Base-by-base conservation (phyloP, 2,797 vertebrate genomes). In the Pachyuromys duprasi region DNA sequence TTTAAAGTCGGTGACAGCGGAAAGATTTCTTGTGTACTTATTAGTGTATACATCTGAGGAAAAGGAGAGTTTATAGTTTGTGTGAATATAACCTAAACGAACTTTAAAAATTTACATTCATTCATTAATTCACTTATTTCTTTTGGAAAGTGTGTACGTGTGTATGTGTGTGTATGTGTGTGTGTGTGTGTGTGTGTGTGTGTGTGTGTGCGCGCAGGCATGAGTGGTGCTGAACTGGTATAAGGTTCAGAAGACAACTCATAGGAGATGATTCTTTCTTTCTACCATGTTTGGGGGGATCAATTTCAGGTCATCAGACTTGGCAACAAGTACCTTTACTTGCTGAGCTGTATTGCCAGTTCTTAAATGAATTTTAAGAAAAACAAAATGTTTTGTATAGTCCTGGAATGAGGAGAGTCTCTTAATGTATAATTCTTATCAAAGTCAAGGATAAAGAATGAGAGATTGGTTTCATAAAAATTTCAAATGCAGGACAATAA, bases 401-500 rank as follows among this genome's bases (percentile, higher is more conserved):
- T 87, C 49, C 31, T 92, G 22, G 20, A 94, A 83, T 15, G 1
- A 24, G 28, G 2, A 76, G 62, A 49, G 5, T 63, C 20, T 94
- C 92, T 92, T 74, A 95, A 92, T 11, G 12, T 28, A 81, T n/a
- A 76, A 93, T 65, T 89, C 15, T 63, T 36, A 82, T 39, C 33
- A 93, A 65, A 12, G 17, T 39, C 36, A 93, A 65, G 12, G 17
- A 91, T 94, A 95, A 93, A 75, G 33, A 95, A 12, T 62, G 20
- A 91, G 22, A 93, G 13, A 79, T 0, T 74, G 8, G 89, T 4
- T 76, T 84, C 20, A 62, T 67, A 79, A 39, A 89, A 93, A 57
- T 69, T 86, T 94, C 67, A 89, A 76, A 72, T 31, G 82, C 26
- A 65, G 26, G 18, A 82, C 80, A 84, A 90, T 94, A 95, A 39